Percentiles rank a stretch among this genome's conserved stretches.
phyloP scores from a whole-genome alignment of 2,888 invertebrate species.

The Zhuqinia jingwanae region DNA sequence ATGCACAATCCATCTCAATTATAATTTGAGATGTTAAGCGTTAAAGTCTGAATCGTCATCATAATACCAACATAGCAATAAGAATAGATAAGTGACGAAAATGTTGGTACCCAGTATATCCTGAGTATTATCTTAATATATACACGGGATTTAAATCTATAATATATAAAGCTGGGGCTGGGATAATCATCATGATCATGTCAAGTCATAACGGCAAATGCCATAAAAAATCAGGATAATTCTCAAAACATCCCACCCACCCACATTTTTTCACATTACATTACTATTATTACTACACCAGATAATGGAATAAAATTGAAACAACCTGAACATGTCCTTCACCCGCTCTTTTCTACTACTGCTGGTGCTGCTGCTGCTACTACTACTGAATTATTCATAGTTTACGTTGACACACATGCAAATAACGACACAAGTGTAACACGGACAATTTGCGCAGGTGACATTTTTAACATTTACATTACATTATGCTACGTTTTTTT shows the following conservation, averaged over 20 bases:
- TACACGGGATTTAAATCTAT: slow-evolving; percentile 38
- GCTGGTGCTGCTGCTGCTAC: neutral
- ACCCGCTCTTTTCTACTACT: no score
- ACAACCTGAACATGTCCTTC: no score
- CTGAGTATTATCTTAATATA: no score
- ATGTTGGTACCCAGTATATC: no score
- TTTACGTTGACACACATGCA: slow-evolving; percentile 13
- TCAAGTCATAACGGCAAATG: neutral
- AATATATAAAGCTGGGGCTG: no score
- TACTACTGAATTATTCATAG: slow-evolving; percentile 58
- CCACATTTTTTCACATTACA: slow-evolving; percentile 24
- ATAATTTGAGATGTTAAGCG: no score
- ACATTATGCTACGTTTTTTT: no score
- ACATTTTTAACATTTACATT: no score
- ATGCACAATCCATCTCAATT: no score
- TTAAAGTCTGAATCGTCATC: no score
- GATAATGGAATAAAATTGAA: slow-evolving; percentile 43
- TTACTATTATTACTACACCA: slow-evolving; percentile 27
- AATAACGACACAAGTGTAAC: slow-evolving; percentile 1
- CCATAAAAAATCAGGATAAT: neutral
- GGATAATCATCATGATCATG: neutral
- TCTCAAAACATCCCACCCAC: slow-evolving; percentile 2
- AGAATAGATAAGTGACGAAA: no score
- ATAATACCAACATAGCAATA: no score
- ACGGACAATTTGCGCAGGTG: slow-evolving; percentile 28